Conservation (phyloP, 2,888 invertebrate species). For the Hybos culiciformis region DNA sequence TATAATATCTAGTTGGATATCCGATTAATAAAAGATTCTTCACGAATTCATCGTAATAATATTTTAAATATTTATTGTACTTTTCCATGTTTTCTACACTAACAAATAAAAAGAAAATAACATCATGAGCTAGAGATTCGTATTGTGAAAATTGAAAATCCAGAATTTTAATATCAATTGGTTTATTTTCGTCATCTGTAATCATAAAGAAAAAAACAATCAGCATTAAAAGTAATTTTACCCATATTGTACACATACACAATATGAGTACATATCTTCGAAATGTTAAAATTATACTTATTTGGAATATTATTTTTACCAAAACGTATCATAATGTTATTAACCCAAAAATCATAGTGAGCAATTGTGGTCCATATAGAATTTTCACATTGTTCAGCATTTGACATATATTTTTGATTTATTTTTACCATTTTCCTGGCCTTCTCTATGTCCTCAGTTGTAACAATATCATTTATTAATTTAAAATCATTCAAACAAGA, state of each 20-base stretch:
- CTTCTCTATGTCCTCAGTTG: conserved; percentile 14
- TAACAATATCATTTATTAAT: conserved; percentile 13
- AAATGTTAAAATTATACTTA: too few species aligned
- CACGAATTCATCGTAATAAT: conserved; percentile 40
- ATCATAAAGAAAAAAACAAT: too few species aligned
- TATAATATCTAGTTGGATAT: conserved; percentile 31
- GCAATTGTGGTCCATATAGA: conserved; percentile 40
- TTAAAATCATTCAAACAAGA: conserved; percentile 5
- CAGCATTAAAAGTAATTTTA: too few species aligned
- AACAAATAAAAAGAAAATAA: conserved; percentile 42
- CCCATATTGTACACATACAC: too few species aligned
- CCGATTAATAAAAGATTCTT: conserved; percentile 31
- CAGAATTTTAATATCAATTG: conserved; percentile 41
- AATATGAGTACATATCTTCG: too few species aligned
- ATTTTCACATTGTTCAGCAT: conserved; percentile 21
- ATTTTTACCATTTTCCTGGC: conserved; percentile 16
- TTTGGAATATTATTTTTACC: conserved; percentile 20
- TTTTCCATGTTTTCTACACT: conserved; percentile 39
- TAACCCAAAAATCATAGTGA: conserved; percentile 47
- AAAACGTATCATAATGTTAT: conserved; percentile 43
- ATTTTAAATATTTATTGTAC: conserved; percentile 37
- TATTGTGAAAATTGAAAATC: conserved; percentile 45
- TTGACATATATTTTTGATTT: conserved; percentile 18
- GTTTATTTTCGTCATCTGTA: conserved; percentile 25
- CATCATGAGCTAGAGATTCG: conserved; percentile 39